Percentiles rank a stretch among this genome's conserved stretches.
Conservation (phyloP, 1,140 invertebrate genomes). For the Centruroides vittatus region DNA sequence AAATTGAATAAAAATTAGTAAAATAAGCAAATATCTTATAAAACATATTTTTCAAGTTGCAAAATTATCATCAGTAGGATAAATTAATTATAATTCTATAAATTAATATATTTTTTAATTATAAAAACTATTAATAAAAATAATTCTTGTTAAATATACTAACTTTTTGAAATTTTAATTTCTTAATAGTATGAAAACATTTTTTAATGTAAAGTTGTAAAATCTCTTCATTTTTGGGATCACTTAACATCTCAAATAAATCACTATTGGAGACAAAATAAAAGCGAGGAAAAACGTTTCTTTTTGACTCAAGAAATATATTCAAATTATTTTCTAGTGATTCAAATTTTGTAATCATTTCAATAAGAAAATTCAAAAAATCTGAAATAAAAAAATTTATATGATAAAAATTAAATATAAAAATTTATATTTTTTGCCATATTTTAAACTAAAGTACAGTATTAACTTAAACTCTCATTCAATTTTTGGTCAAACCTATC, state of each 20-base stretch:
- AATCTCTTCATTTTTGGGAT: slow-evolving; percentile 67
- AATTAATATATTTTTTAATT: no score
- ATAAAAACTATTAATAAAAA: no score
- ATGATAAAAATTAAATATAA: no score
- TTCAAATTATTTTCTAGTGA: slow-evolving; percentile 51
- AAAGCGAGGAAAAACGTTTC: slow-evolving; percentile 43
- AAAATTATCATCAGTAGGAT: no score
- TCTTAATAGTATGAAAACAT: slow-evolving; percentile 71
- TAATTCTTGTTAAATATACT: slow-evolving; percentile 1
- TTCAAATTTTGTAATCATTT: slow-evolving; percentile 48
- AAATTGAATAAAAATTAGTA: no score
- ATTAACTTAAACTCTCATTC: no score
- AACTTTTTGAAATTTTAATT: slow-evolving; percentile 61
- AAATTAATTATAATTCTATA: no score
- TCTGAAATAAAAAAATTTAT: slow-evolving; percentile 30
- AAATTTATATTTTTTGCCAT: no score
- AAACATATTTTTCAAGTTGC: no score
- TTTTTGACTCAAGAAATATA: slow-evolving; percentile 52
- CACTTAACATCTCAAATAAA: slow-evolving; percentile 48
- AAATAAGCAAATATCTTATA: no score
- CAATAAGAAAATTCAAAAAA: slow-evolving; percentile 43
- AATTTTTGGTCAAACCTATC: no score
- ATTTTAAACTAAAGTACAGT: no score
- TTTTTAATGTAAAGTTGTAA: slow-evolving; percentile 77
- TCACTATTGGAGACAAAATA: slow-evolving; percentile 61